Evolutionary conservation across 2,113 vertebrate species (phyloP), one percentile per base, ranked within the genome.

Genomic region (Anas platyrhynchos): DNA sequence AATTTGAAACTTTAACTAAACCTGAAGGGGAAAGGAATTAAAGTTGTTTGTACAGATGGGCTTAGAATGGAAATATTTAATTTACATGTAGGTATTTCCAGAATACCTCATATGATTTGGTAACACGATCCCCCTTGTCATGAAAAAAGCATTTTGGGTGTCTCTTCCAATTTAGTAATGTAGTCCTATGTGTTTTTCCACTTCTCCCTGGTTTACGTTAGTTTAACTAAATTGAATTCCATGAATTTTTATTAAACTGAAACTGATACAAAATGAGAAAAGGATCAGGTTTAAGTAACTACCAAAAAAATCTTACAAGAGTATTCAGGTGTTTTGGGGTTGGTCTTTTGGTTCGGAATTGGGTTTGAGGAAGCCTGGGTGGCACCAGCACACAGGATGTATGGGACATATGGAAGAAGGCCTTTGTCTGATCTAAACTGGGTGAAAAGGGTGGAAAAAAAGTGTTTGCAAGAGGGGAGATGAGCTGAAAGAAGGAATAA

Each of bases 61-160:
- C 58, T 87, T 91, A 95, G 94, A 94, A 94, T 96, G 83, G 89
- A 96, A 94, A 95, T 94, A 91, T 86, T 94, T 92, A 74, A 95
- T 92, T 88, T 95, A 61, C 41, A 9, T 91, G 26, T 91, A 86
- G 87, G 44, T 86, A 58, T 79, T 90, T 92, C 55, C 58, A 71
- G 52, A 65, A 62, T 88, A 65, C 44, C 36, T 89, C 80, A 86
- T 91, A 38, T 56, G 48, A 95, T 93, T 90, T 88, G 89, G 94
- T 95, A 96, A 91, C 18, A 46, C 27, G 63, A 83, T 68, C 59
- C 12, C 18, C 13, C 74, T 79, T 86, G 61, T 27, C 27, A 77
- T 75, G 29, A 73, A 74, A 46, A 67, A 91, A 87, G 54, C 76
- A 56, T 91, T 95, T 94, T 41, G 50, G 4, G 31, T 91, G 56